Base-by-base conservation (phyloP, 2,888 invertebrate species). In the Prosopocoilus inquinatus region DNA sequence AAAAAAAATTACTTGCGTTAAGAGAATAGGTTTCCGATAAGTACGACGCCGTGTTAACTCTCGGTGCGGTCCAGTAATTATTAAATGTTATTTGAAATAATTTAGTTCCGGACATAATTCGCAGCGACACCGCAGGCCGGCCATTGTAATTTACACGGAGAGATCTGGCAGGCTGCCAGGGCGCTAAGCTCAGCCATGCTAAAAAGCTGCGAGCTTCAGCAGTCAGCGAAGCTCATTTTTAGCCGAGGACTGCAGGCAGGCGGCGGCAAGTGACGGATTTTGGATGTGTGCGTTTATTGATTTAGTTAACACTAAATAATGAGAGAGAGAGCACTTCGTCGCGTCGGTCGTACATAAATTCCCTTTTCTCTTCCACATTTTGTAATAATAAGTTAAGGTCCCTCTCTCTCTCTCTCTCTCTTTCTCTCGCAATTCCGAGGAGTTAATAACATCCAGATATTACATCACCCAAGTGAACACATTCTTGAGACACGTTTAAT, bases 131-230 rank as follows among this genome's bases (percentile, higher is more conserved):
- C 20, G 20, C 56, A 50, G 49, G 41, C 56, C 54, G 58, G 55
- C 58, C 55, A 43, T 52, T 51, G 63, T 69, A 67, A 69, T 68
- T 69, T 69, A 68, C 65, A 66, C 64, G 60, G 63, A 56, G 53
- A 59, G 60, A 62, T 64, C 64, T 69, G 69, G 69, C 63, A 48
- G 35, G 45, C 16, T 39, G 66, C 69, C 69, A 69, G 59, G 60
- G 45, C 55, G 50, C 32, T 50, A 50, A 48, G 43, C 50, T 45
- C 47, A 9, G 47, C 53, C 39, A 45, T 41, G 32, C 47, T 48
- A 58, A 56, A 63, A 65, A 65, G 61, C 62, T 64, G 57, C 58
- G 55, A 57, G 59, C 57, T 61, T 58, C 59, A 59, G 60, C 57
- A 58, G 50, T 50, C 57, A 28, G 48, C 53, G 56, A 55, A 57